These are phyloP conservation scores for Acanthococcus lagerstroemiae DNA, from an alignment of 2,888 invertebrate genomes.

Conservation along the genomic window DNA sequence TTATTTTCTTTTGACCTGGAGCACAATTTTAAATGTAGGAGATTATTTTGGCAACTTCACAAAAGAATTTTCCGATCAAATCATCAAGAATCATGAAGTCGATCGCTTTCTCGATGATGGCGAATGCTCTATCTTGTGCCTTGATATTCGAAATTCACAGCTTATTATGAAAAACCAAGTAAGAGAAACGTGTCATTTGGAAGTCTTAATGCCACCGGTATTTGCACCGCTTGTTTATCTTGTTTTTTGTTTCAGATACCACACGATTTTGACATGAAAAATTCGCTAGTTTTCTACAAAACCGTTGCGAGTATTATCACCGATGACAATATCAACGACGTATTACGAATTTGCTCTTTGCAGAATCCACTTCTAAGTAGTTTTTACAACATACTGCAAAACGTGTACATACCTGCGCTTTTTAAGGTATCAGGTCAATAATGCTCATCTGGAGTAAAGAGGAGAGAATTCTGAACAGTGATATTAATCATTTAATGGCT, in stretches of 20 bases:
- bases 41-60: constrained; percentile 9
- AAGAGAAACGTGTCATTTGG: background rate
- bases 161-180: constrained; percentile 7
- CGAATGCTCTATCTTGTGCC: background rate
- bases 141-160: background rate
- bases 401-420: constrained; percentile 48
- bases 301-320: constrained; percentile 48
- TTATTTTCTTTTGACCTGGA: background rate
- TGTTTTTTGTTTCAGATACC: background rate
- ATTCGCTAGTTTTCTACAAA: constrained; percentile 52
- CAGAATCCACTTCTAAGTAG: constrained; percentile 50
- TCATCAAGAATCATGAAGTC: background rate
- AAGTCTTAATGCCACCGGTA: too few relatives aligned
- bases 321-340: constrained; percentile 49
- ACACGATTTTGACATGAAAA: background rate
- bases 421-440: constrained; percentile 40
- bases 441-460: background rate
- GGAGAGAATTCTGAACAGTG: constrained; percentile 38
- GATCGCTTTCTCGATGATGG: constrained; percentile 9
- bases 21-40: constrained; percentile 1
- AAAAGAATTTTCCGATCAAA: background rate
- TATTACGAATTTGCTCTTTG: constrained; percentile 51
- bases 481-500: constrained; percentile 1
- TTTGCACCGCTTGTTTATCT: background rate
- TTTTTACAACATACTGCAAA: constrained; percentile 52